Evolutionary conservation across 2,797 vertebrate species (phyloP).

Genomic region (Tragelaphus eurycerus): DNA sequence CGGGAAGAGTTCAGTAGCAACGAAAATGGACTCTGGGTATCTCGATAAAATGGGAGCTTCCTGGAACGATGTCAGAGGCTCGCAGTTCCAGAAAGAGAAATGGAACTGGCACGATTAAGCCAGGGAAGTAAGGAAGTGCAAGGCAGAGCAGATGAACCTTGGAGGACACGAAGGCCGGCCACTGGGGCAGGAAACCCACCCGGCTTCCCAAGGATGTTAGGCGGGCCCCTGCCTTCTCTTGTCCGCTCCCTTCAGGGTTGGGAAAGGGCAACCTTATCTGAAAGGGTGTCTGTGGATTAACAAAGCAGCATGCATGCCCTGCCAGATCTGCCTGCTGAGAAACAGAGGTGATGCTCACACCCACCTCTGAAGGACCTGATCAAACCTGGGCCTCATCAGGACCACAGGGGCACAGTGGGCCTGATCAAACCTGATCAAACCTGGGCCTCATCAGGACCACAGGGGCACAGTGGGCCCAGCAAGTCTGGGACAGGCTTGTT

Average conservation of each 20-base stretch:
- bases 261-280: constrained; percentile 7
- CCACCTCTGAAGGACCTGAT: neutral
- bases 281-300: neutral
- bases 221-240: neutral
- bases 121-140: neutral
- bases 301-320: neutral
- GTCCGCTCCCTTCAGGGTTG: neutral
- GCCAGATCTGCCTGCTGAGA: neutral
- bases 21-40: neutral
- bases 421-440: no score
- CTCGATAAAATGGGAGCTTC: neutral
- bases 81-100: neutral
- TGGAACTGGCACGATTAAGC: neutral
- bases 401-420: neutral
- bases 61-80: neutral
- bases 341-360: neutral
- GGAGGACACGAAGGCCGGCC: fast-evolving
- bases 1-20: neutral
- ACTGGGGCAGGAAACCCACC: neutral
- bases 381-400: neutral
- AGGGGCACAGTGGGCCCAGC: neutral
- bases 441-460: neutral
- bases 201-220: neutral
- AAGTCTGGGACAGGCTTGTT: neutral
- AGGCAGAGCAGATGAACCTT: neutral